phyloP scores from a whole-genome alignment of 2,888 invertebrate genomes.

The Amphipyra tragopoginis region DNA sequence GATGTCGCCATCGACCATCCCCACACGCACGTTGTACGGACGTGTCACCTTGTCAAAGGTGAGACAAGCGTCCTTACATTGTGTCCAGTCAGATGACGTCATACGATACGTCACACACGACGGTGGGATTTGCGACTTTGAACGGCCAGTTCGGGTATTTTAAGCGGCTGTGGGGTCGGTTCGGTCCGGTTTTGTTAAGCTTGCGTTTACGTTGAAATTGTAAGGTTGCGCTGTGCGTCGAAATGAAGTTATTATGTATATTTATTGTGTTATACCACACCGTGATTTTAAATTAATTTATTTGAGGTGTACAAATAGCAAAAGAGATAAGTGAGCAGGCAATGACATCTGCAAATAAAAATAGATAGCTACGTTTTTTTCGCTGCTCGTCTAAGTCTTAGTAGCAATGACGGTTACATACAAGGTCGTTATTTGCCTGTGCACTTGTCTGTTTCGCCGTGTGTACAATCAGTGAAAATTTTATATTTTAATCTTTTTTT shows the following conservation, averaged over 20 bases:
- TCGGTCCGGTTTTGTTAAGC: conserved; percentile 30
- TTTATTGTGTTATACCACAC: conserved; percentile 9
- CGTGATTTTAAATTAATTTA: conserved; percentile 17
- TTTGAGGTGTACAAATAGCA: conserved; percentile 6
- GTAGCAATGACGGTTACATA: too few relatives aligned
- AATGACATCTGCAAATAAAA: conserved; percentile 4
- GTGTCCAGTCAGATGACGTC: conserved; percentile 52
- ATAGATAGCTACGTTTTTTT: not conserved
- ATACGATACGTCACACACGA: conserved; percentile 21
- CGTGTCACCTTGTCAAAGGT: conserved; percentile 99
- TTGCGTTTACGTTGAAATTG: not conserved
- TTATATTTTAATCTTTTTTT: not conserved
- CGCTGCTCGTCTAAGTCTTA: not conserved
- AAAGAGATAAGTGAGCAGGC: conserved; percentile 4
- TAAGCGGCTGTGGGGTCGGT: conserved; percentile 47
- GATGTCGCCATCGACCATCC: conserved; percentile 99
- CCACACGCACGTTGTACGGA: conserved; percentile 98
- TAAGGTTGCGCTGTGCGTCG: not conserved
- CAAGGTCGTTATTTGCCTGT: not conserved
- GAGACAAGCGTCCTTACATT: conserved; percentile 77
- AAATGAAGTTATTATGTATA: conserved; percentile 8
- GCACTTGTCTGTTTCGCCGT: conserved; percentile 3
- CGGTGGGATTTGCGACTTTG: conserved; percentile 18
- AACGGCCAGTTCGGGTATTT: conserved; percentile 44
- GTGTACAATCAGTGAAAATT: not conserved